A percentile compares a stretch with the other conserved stretches of the same genome.
phyloP scores from a whole-genome alignment of 1,140 invertebrate species.

The Sycophila sp. region DNA sequence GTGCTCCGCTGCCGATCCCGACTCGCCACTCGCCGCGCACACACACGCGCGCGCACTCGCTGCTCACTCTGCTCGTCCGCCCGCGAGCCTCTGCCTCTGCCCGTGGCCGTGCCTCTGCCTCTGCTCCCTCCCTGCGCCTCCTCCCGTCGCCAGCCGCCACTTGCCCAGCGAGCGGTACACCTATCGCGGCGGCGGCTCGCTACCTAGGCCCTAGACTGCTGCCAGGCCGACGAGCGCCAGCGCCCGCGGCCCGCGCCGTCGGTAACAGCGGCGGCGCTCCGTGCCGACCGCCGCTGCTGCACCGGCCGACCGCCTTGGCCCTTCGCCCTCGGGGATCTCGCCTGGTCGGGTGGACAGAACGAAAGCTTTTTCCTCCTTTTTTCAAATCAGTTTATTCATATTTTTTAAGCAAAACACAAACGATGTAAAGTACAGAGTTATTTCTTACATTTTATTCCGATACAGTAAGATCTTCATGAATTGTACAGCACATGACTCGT shows the following conservation, averaged over 20 bases:
- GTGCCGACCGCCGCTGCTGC: too few relatives aligned
- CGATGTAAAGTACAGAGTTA: constrained; percentile 65
- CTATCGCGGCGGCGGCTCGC: background rate
- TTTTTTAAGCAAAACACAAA: constrained; percentile 67
- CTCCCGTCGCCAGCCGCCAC: constrained; percentile 23
- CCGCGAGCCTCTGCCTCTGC: background rate
- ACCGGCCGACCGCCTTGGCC: too few relatives aligned
- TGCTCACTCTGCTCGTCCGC: background rate
- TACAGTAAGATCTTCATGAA: constrained; percentile 57
- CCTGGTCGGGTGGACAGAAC: background rate
- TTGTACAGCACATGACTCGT: constrained; percentile 60
- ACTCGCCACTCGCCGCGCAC: too few relatives aligned
- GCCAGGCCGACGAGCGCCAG: too few relatives aligned
- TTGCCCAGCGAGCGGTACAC: background rate
- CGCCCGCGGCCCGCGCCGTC: background rate
- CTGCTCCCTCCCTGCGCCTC: constrained; percentile 10
- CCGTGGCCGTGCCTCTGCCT: constrained; percentile 10
- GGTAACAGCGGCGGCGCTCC: background rate
- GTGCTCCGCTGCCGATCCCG: background rate
- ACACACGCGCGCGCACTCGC: background rate
- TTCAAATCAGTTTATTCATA: constrained; percentile 63
- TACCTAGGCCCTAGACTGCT: too few relatives aligned
- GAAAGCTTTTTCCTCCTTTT: constrained; percentile 15
- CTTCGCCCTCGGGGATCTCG: too few relatives aligned
- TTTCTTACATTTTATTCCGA: constrained; percentile 59